A percentile compares a stretch with the other conserved stretches of the same genome.
Evolutionary conservation across 2,888 invertebrate genomes (phyloP).

Genomic region (Anaspis maculata): DNA sequence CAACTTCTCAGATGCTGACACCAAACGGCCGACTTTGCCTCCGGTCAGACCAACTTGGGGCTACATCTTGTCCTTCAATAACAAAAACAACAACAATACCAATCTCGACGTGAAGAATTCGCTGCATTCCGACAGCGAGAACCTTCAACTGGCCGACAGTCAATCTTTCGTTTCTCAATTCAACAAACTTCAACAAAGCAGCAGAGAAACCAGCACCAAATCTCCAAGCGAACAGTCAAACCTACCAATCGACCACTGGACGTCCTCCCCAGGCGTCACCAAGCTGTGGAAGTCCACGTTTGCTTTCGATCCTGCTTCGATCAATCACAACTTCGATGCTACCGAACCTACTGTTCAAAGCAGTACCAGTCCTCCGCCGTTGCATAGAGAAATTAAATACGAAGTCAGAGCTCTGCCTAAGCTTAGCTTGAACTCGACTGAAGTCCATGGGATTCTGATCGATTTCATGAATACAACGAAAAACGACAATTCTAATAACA

Average conservation of each 20-base stretch:
- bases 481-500: constrained; percentile 55
- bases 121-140: constrained; percentile 47
- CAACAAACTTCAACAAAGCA: constrained; percentile 43
- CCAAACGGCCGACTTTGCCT: constrained; percentile 40
- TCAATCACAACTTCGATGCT: constrained; percentile 52
- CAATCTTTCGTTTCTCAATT: constrained; percentile 59
- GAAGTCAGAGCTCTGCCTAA: constrained; percentile 40
- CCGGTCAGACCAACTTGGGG: constrained; percentile 34
- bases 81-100: constrained; percentile 16
- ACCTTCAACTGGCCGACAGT: constrained; percentile 60
- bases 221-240: constrained; percentile 3
- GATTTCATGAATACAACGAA: constrained; percentile 52
- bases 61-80: constrained; percentile 31
- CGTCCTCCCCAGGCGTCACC: constrained; percentile 41
- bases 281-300: constrained; percentile 61
- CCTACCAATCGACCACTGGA: constrained; percentile 36
- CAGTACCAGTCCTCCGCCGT: background rate
- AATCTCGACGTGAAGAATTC: constrained; percentile 28
- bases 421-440: constrained; percentile 31
- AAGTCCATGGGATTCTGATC: constrained; percentile 36
- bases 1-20: constrained; percentile 64
- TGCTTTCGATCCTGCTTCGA: constrained; percentile 60
- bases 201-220: constrained; percentile 13
- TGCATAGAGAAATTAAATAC: constrained; percentile 35
- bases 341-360: constrained; percentile 4